Conservation (phyloP, 92 coral and sea anemone genomes). For the Siderastrea radians region DNA sequence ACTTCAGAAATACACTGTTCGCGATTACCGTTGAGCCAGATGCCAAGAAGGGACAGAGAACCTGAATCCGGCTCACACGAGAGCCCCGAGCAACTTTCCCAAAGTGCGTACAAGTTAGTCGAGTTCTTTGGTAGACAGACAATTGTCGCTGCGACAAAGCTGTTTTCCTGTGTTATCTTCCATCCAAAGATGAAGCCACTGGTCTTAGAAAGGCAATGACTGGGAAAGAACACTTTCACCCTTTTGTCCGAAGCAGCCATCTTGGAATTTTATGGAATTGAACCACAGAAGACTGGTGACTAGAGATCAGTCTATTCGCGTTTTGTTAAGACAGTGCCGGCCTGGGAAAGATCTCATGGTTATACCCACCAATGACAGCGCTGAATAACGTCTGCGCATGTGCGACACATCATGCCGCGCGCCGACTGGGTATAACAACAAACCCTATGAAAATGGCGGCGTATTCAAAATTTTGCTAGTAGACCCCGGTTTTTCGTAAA, state of each 20-base stretch:
- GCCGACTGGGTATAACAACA: too few species aligned
- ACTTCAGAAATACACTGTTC: not conserved
- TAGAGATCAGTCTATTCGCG: not conserved
- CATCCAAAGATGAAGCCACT: constrained; percentile 74
- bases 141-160: constrained; percentile 40
- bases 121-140: not conserved
- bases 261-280: constrained; percentile 7
- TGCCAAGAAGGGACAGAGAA: constrained; percentile 23
- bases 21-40: constrained; percentile 34
- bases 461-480: too few species aligned
- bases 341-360: too few species aligned
- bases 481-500: too few species aligned
- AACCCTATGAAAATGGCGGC: too few species aligned
- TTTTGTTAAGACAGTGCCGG: not conserved
- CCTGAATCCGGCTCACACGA: not conserved
- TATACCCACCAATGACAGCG: too few species aligned
- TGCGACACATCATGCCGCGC: too few species aligned
- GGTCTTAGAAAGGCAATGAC: constrained; percentile 35
- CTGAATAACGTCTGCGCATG: too few species aligned
- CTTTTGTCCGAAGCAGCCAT: constrained; percentile 48
- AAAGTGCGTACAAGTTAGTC: not conserved
- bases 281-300: constrained; percentile 15
- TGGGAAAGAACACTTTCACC: constrained; percentile 71
- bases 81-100: not conserved
- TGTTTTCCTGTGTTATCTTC: constrained; percentile 26